phyloP scores from a whole-genome alignment of 2,888 invertebrate genomes.

The Lepeophtheirus nordmannii region DNA sequence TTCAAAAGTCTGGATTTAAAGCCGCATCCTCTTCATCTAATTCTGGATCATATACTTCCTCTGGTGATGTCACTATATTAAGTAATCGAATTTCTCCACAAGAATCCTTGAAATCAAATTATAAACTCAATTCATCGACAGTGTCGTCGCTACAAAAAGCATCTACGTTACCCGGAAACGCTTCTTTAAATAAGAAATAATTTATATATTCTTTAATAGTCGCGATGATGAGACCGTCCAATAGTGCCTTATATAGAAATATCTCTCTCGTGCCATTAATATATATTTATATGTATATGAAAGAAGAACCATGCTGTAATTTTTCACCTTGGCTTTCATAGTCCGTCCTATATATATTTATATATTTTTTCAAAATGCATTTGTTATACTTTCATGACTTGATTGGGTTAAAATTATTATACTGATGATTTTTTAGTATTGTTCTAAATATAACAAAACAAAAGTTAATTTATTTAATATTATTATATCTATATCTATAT shows the following conservation, averaged over 20 bases:
- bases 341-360: neutral
- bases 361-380: too few relatives aligned
- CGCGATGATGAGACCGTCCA: too few relatives aligned
- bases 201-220: too few relatives aligned
- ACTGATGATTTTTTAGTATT: too few relatives aligned
- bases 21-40: slow-evolving; percentile 35
- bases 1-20: slow-evolving; percentile 82
- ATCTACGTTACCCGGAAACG: neutral
- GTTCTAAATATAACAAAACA: too few relatives aligned
- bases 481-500: too few relatives aligned
- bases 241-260: neutral
- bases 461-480: too few relatives aligned
- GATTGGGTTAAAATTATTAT: too few relatives aligned
- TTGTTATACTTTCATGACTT: too few relatives aligned
- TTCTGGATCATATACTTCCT: neutral
- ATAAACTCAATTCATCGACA: neutral
- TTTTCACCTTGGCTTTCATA: neutral
- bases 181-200: slow-evolving; percentile 1
- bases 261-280: neutral
- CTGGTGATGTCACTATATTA: neutral
- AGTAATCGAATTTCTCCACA: neutral
- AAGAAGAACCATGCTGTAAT: too few relatives aligned
- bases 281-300: neutral
- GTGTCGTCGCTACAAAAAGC: neutral
- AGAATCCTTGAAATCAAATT: neutral